A percentile compares a stretch with the other conserved stretches of the same genome.
Conservation (phyloP, 2,888 invertebrate genomes). For the Lapara coniferarum region DNA sequence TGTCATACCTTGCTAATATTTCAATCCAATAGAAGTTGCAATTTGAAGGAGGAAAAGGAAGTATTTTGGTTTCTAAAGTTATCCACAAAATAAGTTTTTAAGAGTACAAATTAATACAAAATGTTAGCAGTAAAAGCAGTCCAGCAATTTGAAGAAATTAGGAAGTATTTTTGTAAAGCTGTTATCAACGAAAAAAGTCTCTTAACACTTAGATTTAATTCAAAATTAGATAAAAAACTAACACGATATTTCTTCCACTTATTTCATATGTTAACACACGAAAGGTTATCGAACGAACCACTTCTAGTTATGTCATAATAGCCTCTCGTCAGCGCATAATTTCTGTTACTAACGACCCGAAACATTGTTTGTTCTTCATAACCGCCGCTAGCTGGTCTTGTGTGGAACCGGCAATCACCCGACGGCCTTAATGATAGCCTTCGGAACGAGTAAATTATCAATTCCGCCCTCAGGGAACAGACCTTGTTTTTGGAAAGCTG, state of each 20-base stretch:
- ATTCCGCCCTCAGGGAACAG: slow-evolving; percentile 77
- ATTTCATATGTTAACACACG: background rate
- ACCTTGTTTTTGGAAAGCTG: slow-evolving; percentile 74
- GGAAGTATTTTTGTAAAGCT: no score
- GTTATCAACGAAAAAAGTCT: no score
- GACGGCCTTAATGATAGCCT: slow-evolving; percentile 80
- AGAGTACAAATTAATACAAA: no score
- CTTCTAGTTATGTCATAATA: slow-evolving; percentile 65
- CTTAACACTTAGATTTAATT: no score
- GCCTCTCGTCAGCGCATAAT: slow-evolving; percentile 66
- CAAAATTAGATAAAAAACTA: background rate
- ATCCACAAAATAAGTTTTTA: no score
- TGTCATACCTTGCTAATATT: slow-evolving; percentile 50
- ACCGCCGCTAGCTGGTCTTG: slow-evolving; percentile 61
- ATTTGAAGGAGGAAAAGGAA: slow-evolving; percentile 40
- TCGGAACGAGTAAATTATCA: slow-evolving; percentile 82
- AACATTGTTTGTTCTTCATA: slow-evolving; percentile 81
- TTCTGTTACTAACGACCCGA: slow-evolving; percentile 78
- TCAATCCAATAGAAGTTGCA: slow-evolving; percentile 40
- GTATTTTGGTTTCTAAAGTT: background rate
- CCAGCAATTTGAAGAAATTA: slow-evolving; percentile 37
- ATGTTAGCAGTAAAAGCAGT: no score
- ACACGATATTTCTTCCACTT: slow-evolving; percentile 9
- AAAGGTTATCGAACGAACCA: slow-evolving; percentile 22
- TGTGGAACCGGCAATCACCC: slow-evolving; percentile 76